Evolutionary conservation across 2,113 vertebrate genomes (phyloP), one percentile per base, ranked within the genome.

Genomic region (Thunnus thynnus): DNA sequence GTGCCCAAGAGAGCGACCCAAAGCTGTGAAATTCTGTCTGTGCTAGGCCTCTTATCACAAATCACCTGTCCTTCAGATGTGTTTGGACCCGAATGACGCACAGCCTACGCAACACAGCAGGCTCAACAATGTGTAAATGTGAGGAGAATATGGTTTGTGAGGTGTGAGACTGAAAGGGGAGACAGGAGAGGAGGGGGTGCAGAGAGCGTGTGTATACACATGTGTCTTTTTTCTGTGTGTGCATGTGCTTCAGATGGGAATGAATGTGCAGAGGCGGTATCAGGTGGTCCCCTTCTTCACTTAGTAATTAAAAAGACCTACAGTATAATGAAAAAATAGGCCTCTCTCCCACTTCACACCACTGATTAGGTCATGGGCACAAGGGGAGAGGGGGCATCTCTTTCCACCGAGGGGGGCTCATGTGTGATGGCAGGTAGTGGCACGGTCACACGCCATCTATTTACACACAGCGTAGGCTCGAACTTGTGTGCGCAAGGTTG

Each of bases 21-120:
- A 58, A 86, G 80, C 88, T 85, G 79, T 78, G 83, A 83, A 88
- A 83, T 63, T 60, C 70, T 76, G 85, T 66, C 71, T 77, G 77
- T 41, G 51, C 52, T 50, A 71, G 67, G 76, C 86, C 88, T 88
- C 86, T 92, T 84, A 89, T 88, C 82, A 22, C 78, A 92, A 93
- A 92, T 93, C 84, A 90, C 85, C 91, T 87, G 88, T 89, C 91
- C 91, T 89, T 89, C 88, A 85, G 82, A 91, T 84, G 79, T 48
- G 82, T 85, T 84, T 80, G 87, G 74, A 84, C 69, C 72, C 36
- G 55, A 67, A 83, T 94, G 92, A 92, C 91, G 86, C 89, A 93
- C 77, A 1, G n/a, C 17, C 79, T 81, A 86, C 83, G 84, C 87
- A 91, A 86, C 82, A 73, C 82, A 57, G 72, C 76, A 13, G 58